phyloP scores from a whole-genome alignment of 2,888 invertebrate species.

The Drosophila nigricruria region DNA sequence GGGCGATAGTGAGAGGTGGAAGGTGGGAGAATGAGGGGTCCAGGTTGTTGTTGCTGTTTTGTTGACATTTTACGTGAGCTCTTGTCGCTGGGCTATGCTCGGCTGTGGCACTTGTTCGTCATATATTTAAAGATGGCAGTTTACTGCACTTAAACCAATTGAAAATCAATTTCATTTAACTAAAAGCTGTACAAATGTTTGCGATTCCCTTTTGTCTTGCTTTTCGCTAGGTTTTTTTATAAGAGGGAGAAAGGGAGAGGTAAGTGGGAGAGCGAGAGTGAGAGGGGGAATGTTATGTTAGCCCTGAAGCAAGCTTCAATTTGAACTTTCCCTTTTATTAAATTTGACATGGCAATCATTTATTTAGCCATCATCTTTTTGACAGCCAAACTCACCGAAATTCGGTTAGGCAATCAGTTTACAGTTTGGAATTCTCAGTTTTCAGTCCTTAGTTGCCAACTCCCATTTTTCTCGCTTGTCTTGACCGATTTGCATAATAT shows the following conservation, averaged over 20 bases:
- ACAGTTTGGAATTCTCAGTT: slow-evolving; percentile 8
- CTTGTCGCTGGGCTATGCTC: not conserved
- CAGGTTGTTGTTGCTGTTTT: not conserved
- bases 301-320: slow-evolving; percentile 29
- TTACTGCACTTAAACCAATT: slow-evolving; percentile 71
- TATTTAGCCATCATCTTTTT: slow-evolving; percentile 55
- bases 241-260: not conserved
- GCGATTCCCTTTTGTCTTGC: slow-evolving; percentile 43
- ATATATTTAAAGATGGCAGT: slow-evolving; percentile 19
- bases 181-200: slow-evolving; percentile 72
- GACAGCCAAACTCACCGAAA: slow-evolving; percentile 40
- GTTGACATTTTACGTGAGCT: slow-evolving; percentile 7
- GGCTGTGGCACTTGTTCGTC: not conserved
- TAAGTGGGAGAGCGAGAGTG: not conserved
- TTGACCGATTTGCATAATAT: slow-evolving; percentile 37
- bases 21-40: too few relatives aligned
- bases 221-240: slow-evolving; percentile 17
- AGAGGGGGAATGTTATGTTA: not conserved
- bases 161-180: slow-evolving; percentile 75
- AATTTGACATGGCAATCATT: slow-evolving; percentile 71
- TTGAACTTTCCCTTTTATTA: slow-evolving; percentile 57
- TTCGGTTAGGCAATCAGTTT: slow-evolving; percentile 48
- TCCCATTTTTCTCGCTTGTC: slow-evolving; percentile 23
- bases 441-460: not conserved
- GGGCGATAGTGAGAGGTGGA: not conserved